Base-by-base conservation (phyloP, 23 tunicate genomes). In the Oikopleura albicans region DNA sequence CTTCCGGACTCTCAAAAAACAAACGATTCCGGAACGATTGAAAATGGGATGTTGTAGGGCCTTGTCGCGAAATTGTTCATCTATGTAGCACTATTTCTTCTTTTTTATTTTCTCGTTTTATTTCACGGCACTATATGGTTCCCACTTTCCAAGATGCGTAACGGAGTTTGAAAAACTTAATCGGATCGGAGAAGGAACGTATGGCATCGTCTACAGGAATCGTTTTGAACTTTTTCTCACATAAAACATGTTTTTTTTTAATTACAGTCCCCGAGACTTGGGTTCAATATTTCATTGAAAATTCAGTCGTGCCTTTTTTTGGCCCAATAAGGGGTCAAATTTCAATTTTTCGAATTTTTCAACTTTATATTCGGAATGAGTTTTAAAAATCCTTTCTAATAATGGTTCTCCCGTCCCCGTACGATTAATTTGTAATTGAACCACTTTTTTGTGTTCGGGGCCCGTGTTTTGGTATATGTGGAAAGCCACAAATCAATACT, bases 161-260 rank as follows among this genome's bases (percentile, higher is more conserved):
- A 86, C 92, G 0, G 59, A 84, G 1, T 95, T 95, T 83, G 99
- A 95, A 71, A 95, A 91, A 75, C 79, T 89, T 39, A 95, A 95
- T 56, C 85, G 96, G 41, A 89, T 95, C 39, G 99, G 99, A 35
- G 99, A 95, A 84, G 99, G 99, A 40, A 95, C 99, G 12, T 95
- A 91, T 83, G 99, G 99, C 4, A 91, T 95, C 40, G 99, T 95
- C 29, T 95, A 92, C 91, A 83, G 87, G 97, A 84, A 40, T 1
- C n/a, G n/a, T 39, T 40, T 63, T 0, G 31, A 27, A 22, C 8
- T 40, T 40, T 12, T 16, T n/a, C 83, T 76, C 16, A 39, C 83
- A 34, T 76, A 34, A 28, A 76, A 28, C 22, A 31, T 28, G 0
- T 76, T 34, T 39, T 31, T 27, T 28, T 39, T 75, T 31, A 28